Evolutionary conservation across 2,888 invertebrate species (phyloP).

Genomic region (Schrankia costaestrigalis): DNA sequence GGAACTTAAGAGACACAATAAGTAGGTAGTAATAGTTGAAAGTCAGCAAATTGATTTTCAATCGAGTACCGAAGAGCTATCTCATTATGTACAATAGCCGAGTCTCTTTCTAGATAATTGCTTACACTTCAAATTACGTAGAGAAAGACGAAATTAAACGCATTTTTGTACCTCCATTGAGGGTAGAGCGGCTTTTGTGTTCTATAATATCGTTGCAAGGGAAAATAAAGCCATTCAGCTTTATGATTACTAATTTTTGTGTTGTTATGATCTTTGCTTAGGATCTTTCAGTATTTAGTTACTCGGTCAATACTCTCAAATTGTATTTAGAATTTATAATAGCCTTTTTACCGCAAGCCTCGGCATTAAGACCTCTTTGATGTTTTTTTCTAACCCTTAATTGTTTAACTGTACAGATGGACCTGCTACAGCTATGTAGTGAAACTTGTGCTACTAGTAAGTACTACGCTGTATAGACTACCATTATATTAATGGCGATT

Average conservation of each 20-base stretch:
- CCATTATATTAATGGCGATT: too few relatives aligned
- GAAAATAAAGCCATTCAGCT: conserved; percentile 60
- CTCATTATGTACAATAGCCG: not conserved
- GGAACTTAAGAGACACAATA: too few relatives aligned
- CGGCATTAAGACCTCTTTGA: not conserved
- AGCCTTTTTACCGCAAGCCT: conserved; percentile 5
- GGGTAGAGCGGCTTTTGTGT: conserved; percentile 29
- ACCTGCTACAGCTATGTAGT: too few relatives aligned
- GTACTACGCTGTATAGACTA: too few relatives aligned
- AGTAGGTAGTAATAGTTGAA: conserved; percentile 37
- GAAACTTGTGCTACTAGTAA: too few relatives aligned
- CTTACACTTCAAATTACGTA: conserved; percentile 25
- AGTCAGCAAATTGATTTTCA: conserved; percentile 61
- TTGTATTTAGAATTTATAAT: conserved; percentile 24
- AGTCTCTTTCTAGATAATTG: conserved; percentile 25
- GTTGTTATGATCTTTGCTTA: conserved; percentile 61
- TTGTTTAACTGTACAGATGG: too few relatives aligned
- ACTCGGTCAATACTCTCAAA: conserved; percentile 22
- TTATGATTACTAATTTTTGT: conserved; percentile 58
- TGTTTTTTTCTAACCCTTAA: too few relatives aligned
- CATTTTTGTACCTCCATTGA: conserved; percentile 28
- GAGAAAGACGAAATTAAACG: conserved; percentile 24
- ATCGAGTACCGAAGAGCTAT: conserved; percentile 1
- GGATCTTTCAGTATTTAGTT: conserved; percentile 43
- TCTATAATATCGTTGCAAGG: conserved; percentile 40